Evolutionary conservation across 2,113 vertebrate genomes (phyloP), one percentile per base, ranked within the genome.

Genomic region (Chitala chitala): DNA sequence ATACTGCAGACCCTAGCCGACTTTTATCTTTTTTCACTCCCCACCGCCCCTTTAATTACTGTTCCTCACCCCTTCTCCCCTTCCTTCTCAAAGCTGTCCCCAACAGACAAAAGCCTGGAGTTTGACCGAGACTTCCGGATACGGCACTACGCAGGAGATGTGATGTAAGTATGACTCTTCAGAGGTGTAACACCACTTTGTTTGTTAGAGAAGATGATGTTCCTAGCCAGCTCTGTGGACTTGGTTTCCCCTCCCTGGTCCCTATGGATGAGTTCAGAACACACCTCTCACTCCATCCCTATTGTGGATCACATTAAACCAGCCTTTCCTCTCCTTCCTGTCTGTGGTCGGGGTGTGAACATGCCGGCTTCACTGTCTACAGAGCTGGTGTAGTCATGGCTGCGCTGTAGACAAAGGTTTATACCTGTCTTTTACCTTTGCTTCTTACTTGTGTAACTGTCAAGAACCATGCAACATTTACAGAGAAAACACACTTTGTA

Each of bases 51-150:
- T 48, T 3, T 33, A 8, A n/a, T 53, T 59, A 29, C 4, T 17
- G 29, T 59, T n/a, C 12, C 6, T 2, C 44, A 13, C 26, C 29
- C 54, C 36, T 22, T 46, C 46, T 26, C 3, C 46, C 17, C n/a
- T 29, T 77, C 33, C 81, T 3, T 78, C 71, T 79, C 33, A 86
- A 84, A 98, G 95, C 92, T 96, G 66, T 94, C 93, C 50, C 93
- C 94, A 0, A 91, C 91, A 0, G 96, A 98, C 85, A 98, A 98
- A 86, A 94, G 83, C 46, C 80, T 98, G 87, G 96, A 96, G 82
- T 98, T 96, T 42, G 94, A 98, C 84, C 82, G 95, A 85, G 96
- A 98, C 84, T 98, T 98, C 83, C 93, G 96, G 7, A 92, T 99
- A 81, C 91, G 91, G 24, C 96, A 99, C 87, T 99, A 98, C 0